These are phyloP conservation scores for Crotalus viridis DNA, from an alignment of 2,113 vertebrate species.

Conservation along the genomic window DNA sequence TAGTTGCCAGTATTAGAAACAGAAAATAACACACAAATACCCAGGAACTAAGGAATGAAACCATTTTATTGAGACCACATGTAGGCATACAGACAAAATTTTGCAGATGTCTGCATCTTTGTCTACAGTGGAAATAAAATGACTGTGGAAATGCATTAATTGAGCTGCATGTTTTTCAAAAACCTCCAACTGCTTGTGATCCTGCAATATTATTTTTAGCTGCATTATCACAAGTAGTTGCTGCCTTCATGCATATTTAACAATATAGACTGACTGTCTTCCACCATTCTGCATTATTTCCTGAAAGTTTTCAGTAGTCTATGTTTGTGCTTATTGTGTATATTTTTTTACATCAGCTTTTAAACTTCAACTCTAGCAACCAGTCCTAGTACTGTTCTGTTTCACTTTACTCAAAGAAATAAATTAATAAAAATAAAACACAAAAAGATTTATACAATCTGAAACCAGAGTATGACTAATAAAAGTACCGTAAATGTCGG, in stretches of 20 bases:
- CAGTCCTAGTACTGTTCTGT: background rate
- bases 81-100: fast-evolving
- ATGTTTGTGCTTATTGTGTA: background rate
- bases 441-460: background rate
- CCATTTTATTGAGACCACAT: fast-evolving
- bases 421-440: background rate
- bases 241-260: background rate
- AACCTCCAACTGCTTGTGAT: background rate
- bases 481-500: background rate
- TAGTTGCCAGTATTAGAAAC: background rate
- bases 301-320: background rate
- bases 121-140: background rate
- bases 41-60: fast-evolving
- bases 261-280: background rate
- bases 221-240: background rate
- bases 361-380: background rate
- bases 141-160: background rate
- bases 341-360: background rate
- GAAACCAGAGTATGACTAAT: background rate
- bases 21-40: background rate
- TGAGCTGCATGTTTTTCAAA: slow-evolving; percentile 18
- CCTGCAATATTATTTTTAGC: background rate
- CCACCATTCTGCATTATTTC: slow-evolving; percentile 5
- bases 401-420: background rate
- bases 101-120: background rate